Percentiles rank a stretch among this genome's conserved stretches.
Evolutionary conservation across 2,797 vertebrate species (phyloP).

Genomic region (Sparidentex hasta): DNA sequence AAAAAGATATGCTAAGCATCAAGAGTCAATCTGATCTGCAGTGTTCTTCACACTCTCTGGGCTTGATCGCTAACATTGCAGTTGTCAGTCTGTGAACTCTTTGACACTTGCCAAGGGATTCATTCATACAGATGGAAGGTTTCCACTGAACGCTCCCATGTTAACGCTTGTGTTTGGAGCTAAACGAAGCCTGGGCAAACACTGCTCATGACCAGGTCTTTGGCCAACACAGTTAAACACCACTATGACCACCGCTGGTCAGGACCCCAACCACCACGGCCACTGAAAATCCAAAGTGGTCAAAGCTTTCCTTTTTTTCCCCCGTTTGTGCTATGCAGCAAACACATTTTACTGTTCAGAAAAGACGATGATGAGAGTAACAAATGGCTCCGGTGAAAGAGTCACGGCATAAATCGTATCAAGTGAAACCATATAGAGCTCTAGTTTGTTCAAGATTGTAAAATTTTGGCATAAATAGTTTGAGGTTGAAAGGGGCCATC

Average conservation of each 20-base stretch:
- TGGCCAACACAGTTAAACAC: constrained; percentile 70
- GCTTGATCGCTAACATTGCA: constrained; percentile 29
- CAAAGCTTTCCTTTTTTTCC: constrained; percentile 49
- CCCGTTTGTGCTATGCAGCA: constrained; percentile 47
- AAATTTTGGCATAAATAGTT: constrained; percentile 37
- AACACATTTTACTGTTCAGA: constrained; percentile 67
- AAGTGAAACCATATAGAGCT: constrained; percentile 30
- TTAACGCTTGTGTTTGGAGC: constrained; percentile 50
- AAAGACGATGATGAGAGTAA: constrained; percentile 65
- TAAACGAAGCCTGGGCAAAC: constrained; percentile 59
- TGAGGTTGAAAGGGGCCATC: constrained; percentile 12
- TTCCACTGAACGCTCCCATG: constrained; percentile 49
- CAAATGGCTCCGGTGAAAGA: constrained; percentile 36
- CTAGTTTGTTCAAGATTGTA: constrained; percentile 33
- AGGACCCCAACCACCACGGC: constrained; percentile 66
- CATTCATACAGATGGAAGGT: constrained; percentile 37
- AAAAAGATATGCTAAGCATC: too few species aligned
- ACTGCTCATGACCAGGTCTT: constrained; percentile 62
- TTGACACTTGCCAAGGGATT: constrained; percentile 40
- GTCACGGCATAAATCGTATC: constrained; percentile 22
- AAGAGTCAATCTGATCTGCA: neutral
- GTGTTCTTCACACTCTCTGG: constrained; percentile 1
- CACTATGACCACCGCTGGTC: constrained; percentile 72
- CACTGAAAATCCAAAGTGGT: constrained; percentile 69
- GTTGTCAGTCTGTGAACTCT: constrained; percentile 27